These are phyloP conservation scores for Colius striatus DNA, from an alignment of 2,113 vertebrate species.

Conservation along the genomic window DNA sequence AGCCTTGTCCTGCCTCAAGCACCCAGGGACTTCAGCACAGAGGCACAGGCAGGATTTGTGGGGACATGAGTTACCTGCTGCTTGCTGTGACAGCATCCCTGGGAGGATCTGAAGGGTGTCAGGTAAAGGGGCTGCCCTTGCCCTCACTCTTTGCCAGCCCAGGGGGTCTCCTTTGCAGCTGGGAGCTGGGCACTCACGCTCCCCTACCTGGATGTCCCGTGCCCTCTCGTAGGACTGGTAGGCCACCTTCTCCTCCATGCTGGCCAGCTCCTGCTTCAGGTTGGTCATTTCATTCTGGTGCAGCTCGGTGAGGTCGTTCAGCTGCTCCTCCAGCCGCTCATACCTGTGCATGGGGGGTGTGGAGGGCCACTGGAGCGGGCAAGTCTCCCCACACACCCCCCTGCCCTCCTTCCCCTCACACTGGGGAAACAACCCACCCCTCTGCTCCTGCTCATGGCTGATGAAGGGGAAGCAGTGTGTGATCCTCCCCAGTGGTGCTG, in stretches of 20 bases:
- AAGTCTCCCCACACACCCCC: accelerated
- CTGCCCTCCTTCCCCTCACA: not conserved
- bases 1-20: not conserved
- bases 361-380: not conserved
- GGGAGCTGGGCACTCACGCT: not conserved
- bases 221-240: conserved; percentile 98
- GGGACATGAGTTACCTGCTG: not conserved
- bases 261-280: conserved; percentile 97
- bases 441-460: not conserved
- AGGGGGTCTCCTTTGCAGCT: not conserved
- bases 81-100: not conserved
- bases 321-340: conserved; percentile 95
- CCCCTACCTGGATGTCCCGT: conserved; percentile 93
- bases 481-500: not conserved
- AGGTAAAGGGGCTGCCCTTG: not conserved
- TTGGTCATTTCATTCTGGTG: conserved; percentile 99
- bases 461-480: not conserved
- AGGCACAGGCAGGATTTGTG: not conserved
- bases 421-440: not conserved
- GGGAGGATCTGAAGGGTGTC: not conserved
- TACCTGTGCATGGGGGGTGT: conserved; percentile 77
- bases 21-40: not conserved
- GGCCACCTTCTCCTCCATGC: conserved; percentile 99
- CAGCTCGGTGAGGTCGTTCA: conserved; percentile 95
- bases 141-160: not conserved